Conservation (phyloP, 2,888 invertebrate species). For the Nomada fabriciana region DNA sequence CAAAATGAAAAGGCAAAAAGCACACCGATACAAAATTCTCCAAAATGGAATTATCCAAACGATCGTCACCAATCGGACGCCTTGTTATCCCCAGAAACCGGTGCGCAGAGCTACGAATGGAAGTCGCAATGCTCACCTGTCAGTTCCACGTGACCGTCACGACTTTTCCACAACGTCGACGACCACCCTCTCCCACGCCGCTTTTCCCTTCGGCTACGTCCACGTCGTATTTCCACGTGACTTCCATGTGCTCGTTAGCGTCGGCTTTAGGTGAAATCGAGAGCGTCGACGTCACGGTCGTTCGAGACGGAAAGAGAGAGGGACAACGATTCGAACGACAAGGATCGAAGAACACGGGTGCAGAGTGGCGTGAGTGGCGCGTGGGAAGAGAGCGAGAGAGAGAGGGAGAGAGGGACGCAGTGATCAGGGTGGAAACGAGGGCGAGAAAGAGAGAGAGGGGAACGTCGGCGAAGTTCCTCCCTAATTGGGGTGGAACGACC, state of each 20-base stretch:
- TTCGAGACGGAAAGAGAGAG: slow-evolving; percentile 45
- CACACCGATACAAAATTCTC: background rate
- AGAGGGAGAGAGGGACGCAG: slow-evolving; percentile 26
- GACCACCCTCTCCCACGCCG: slow-evolving; percentile 26
- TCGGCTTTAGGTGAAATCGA: slow-evolving; percentile 83
- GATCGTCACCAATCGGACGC: slow-evolving; percentile 17
- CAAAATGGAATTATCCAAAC: background rate
- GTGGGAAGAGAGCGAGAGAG: slow-evolving; percentile 37
- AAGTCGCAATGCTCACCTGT: slow-evolving; percentile 71
- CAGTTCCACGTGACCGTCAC: slow-evolving; percentile 76
- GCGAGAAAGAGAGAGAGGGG: slow-evolving; percentile 38
- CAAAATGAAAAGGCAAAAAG: background rate
- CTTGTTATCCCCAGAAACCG: slow-evolving; percentile 51
- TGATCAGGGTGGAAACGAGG: slow-evolving; percentile 18
- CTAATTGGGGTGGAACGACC: slow-evolving; percentile 80
- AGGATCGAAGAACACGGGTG: slow-evolving; percentile 26
- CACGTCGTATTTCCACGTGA: slow-evolving; percentile 81
- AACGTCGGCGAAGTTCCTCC: slow-evolving; percentile 76
- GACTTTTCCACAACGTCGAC: slow-evolving; percentile 61
- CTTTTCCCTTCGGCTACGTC: slow-evolving; percentile 43
- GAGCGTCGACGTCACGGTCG: slow-evolving; percentile 77
- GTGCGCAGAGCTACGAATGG: slow-evolving; percentile 25
- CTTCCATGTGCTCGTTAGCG: slow-evolving; percentile 84
- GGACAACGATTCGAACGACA: slow-evolving; percentile 3
- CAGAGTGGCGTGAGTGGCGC: slow-evolving; percentile 4